Percentiles rank a stretch among this genome's conserved stretches.
These are phyloP conservation scores for Cyanoderma ruficeps DNA, from an alignment of 2,113 vertebrate species.

Conservation along the genomic window DNA sequence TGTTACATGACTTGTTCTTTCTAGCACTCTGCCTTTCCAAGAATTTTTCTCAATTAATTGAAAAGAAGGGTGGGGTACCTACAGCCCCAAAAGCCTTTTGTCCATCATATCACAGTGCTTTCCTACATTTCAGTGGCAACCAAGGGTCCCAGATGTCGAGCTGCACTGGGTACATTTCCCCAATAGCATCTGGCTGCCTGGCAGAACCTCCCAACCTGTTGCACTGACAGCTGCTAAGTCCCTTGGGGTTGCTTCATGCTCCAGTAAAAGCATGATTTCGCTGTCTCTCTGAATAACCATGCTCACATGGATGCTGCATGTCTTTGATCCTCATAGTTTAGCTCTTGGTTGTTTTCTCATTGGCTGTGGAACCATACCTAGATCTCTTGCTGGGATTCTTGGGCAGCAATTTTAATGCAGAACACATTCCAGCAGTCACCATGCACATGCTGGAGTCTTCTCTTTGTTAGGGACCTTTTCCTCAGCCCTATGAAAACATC, in stretches of 20 bases:
- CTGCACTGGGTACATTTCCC: neutral
- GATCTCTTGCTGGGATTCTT: neutral
- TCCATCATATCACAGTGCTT: neutral
- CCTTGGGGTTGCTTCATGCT: constrained; percentile 8
- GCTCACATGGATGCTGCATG: neutral
- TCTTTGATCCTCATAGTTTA: neutral
- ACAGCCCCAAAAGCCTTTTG: neutral
- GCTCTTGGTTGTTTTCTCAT: neutral
- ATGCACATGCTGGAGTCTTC: accelerated
- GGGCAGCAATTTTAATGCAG: neutral
- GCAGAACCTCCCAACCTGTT: constrained; percentile 7
- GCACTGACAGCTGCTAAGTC: neutral
- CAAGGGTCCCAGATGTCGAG: neutral
- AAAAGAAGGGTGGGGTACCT: neutral
- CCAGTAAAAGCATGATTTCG: neutral
- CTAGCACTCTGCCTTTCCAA: neutral
- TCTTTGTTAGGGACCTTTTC: neutral
- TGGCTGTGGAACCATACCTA: neutral
- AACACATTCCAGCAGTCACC: neutral
- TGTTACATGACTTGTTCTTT: constrained; percentile 8
- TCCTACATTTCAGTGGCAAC: neutral
- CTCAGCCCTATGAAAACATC: accelerated
- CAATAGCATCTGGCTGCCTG: constrained; percentile 57
- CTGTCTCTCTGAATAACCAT: neutral
- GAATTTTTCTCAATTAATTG: neutral